Evolutionary conservation across 2,888 invertebrate genomes (phyloP), one percentile per base, ranked within the genome.

Genomic region (Gastracanthus pulcherrimus): DNA sequence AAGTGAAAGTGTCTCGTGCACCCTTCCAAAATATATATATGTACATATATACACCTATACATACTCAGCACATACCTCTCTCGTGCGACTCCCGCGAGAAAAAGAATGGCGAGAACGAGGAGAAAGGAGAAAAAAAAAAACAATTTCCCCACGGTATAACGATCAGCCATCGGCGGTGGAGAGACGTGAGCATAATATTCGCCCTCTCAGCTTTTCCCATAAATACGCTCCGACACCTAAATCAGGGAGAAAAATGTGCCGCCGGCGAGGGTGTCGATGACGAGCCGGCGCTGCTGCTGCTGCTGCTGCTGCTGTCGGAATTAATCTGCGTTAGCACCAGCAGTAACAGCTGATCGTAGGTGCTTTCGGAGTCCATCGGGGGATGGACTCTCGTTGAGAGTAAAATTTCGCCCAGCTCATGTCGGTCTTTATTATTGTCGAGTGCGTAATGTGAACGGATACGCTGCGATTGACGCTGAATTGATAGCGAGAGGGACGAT

Each of bases 171-270:
- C 19, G 26, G 4, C 0, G 60, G n/a, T n/a, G 4, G 6, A 41
- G 60, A 26, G 71, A 51, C 70, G 34, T 34, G 34, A 19, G 51
- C 26, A 29, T 58, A 58, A 58, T 41, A 58, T 60, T 72, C 26
- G 36, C 23, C 60, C 9, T 34, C 60, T 31, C n/a, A 29, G 31
- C 26, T 29, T 60, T 31, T 3, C 6, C 60, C 45, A 31, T 51
- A 48, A 69, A 51, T 69, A 69, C 11, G 11, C 13, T n/a, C 45
- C 0, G 31, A 23, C 62, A 38, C 29, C 26, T 71, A 58, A 71
- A 71, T 62, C 45, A 62, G 62, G 7, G 23, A 45, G 45, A 74
- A 62, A 72, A 45, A 74, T 62, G 29, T 41, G 34, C 29, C 26
- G 31, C 45, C n/a, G n/a, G 23, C 7, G 7, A 9, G 58, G 69